These are phyloP conservation scores for Desmophyllum pertusum DNA, from an alignment of 92 coral and sea anemone genomes.

Conservation along the genomic window DNA sequence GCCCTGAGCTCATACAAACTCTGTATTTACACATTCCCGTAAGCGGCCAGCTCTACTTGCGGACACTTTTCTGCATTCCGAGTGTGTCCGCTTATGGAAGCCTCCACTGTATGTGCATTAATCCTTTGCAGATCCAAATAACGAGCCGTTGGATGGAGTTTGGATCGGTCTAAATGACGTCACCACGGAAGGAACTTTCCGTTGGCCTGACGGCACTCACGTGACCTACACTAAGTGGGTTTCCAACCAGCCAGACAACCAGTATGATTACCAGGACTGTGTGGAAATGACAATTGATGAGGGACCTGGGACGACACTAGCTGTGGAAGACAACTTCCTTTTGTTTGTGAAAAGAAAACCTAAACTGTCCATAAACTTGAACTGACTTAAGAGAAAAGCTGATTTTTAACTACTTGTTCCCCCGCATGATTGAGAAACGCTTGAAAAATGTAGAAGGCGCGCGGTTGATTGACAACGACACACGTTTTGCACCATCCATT, in stretches of 20 bases:
- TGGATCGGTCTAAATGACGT: conserved; percentile 64
- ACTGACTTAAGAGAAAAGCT: neutral
- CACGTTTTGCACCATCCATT: too few species aligned
- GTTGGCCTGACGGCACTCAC: conserved; percentile 54
- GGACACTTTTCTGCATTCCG: too few species aligned
- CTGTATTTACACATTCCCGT: too few species aligned
- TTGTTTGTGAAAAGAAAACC: conserved; percentile 25
- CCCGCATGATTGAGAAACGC: too few species aligned
- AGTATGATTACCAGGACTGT: conserved; percentile 22
- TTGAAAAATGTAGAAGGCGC: too few species aligned
- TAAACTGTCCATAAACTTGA: neutral
- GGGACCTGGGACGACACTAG: conserved; percentile 33
- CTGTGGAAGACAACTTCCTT: conserved; percentile 20
- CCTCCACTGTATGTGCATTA: neutral
- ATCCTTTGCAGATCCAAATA: conserved; percentile 9
- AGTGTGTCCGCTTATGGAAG: too few species aligned
- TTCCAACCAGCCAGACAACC: conserved; percentile 11
- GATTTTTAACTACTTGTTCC: too few species aligned
- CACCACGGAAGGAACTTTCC: conserved; percentile 44
- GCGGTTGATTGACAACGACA: too few species aligned
- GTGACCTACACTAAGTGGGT: conserved; percentile 35
- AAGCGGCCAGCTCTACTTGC: too few species aligned
- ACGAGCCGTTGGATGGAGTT: conserved; percentile 27
- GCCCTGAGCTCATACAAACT: too few species aligned
- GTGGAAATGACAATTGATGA: conserved; percentile 18